Base-by-base conservation (phyloP, 1,140 invertebrate species). In the Drosophila bocki region DNA sequence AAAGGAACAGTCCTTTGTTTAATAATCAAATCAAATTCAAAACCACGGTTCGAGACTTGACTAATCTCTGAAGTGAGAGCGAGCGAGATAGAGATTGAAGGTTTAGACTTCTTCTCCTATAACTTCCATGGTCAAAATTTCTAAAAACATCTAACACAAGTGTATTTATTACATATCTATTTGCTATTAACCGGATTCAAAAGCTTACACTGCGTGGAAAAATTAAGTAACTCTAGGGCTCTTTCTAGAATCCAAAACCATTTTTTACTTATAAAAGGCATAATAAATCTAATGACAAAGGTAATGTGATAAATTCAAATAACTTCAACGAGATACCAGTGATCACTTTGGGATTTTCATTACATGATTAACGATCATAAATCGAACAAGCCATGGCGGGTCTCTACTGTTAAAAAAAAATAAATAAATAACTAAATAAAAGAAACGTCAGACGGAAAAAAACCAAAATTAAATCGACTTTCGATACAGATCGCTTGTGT, bases 351-450 rank as follows among this genome's bases (percentile, higher is more conserved):
- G 9, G 19, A 17, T n/a, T 47, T 39, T 17, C 35, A 22, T 42
- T 51, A 26, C 47, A 50, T 64, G 65, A 69, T 69, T 64, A 51
- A 69, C 47, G 60, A 65, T 33, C 58, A 41, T 32, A 22, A 17
- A n/a, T n/a, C 26, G 7, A 58, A n/a, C 37, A 58, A 42, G 15
- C 13, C 2, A 15, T 33, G 19, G 13, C 45, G 12, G 42, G 17
- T 13, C 8, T 50, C 15, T 29, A 9, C 26, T n/a, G 9, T 11
- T 9, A 33, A 60, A 17, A 29, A 42, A 32, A 29, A 56, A 6
- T 22, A 22, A 22, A 22, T 22, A 22, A 22, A 22, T 22, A 22
- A 22, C 6, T 0, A 19, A 1, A 37, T 11, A 17, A 47, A 47
- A 39, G 29, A 37, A 67, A 39, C 26, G 2, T 7, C 32, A 61